Evolutionary conservation across 2,888 invertebrate species (phyloP), one percentile per base, ranked within the genome.

Genomic region (Dysmachus trigonus): DNA sequence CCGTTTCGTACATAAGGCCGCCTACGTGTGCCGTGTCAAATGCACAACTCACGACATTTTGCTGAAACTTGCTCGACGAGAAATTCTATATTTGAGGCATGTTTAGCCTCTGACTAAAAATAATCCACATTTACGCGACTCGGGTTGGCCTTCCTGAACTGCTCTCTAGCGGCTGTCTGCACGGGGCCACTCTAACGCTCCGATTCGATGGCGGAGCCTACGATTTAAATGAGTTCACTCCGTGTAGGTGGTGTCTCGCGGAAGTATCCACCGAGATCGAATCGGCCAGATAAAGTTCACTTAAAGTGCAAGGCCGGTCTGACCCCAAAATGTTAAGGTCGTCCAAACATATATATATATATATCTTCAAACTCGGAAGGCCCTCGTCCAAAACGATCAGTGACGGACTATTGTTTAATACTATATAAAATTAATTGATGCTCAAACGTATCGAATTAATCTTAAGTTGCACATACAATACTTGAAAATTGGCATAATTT

Each of bases 1-100:
- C 31, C 71, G n/a, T n/a, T n/a, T n/a, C 38, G 41, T 83, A 85
- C 53, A 83, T 72, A 53, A 85, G 86, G 88, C 88, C 89, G 88
- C 88, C 89, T 88, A 89, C 89, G 88, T 89, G 87, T 85, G 84
- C 87, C 88, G 86, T 87, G 88, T 88, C 88, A 88, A 88, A 72
- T 86, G 30, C 86, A 86, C 82, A 82, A 74, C 86, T 87, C 87
- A 88, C 88, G 88, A 88, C 88, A 88, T 88, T 88, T 88, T 86
- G 87, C 85, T 86, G 41, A 88, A 89, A 89, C 88, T 88, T 88
- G 88, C 88, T 87, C 88, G 88, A 88, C 88, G 86, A 88, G 88
- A 89, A 88, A 88, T 88, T 88, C 88, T 89, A 88, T 88, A 89
- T 87, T 87, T 87, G 81, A 79, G 85, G 82, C 76, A 87, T 86